Evolutionary conservation across 2,797 vertebrate species (phyloP).

Genomic region (Gambelia wislizenii): DNA sequence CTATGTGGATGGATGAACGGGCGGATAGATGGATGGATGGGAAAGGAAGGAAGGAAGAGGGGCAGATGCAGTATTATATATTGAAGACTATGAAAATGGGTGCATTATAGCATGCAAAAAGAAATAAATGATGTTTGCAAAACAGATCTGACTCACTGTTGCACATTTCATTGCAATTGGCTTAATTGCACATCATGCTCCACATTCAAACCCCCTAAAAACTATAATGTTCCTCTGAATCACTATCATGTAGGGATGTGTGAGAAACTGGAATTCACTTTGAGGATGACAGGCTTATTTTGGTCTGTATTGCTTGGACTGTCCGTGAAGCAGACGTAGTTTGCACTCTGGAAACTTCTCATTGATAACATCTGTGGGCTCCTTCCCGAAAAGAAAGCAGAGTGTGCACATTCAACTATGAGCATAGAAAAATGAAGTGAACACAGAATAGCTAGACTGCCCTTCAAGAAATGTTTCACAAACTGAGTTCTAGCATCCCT

Average conservation of each 20-base stretch:
- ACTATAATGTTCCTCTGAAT: not conserved
- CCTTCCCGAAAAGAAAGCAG: not conserved
- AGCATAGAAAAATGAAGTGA: not conserved
- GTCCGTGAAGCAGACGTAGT: not conserved
- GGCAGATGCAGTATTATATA: no score
- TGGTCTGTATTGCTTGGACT: not conserved
- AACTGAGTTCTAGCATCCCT: not conserved
- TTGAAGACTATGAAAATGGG: not conserved
- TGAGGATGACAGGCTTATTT: not conserved
- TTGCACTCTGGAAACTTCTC: not conserved
- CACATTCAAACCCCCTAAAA: not conserved
- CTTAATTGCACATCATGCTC: not conserved
- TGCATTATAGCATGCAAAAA: not conserved
- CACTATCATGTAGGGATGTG: not conserved
- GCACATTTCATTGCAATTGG: not conserved
- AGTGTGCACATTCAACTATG: not conserved
- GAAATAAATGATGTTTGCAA: not conserved
- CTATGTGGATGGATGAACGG: no score
- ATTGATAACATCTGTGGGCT: not conserved
- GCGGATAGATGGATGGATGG: no score
- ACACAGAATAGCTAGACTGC: not conserved
- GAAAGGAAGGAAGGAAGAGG: no score
- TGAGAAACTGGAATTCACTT: not conserved
- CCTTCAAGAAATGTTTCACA: not conserved
- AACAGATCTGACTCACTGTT: not conserved